These are phyloP conservation scores for Meiosimyza decipiens DNA, from an alignment of 2,888 invertebrate species.

Conservation along the genomic window DNA sequence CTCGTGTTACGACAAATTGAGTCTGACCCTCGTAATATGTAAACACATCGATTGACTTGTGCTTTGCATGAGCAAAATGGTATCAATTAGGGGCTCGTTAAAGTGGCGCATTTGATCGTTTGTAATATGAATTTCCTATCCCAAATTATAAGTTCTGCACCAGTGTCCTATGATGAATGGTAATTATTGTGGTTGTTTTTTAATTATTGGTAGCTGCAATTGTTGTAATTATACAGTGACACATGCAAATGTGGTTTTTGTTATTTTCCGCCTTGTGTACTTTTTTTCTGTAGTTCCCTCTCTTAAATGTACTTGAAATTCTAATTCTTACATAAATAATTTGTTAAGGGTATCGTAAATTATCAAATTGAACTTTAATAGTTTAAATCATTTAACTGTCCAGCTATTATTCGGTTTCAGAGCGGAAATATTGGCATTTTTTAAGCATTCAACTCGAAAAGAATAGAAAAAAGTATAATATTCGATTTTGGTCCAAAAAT, in stretches of 20 bases:
- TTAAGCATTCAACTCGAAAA: no score
- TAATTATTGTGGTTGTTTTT: conserved; percentile 21
- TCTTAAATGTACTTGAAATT: not conserved
- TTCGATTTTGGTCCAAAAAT: no score
- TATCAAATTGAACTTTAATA: no score
- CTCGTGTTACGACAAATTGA: no score
- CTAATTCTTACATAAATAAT: no score
- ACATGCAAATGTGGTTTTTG: not conserved
- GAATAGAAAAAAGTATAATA: no score
- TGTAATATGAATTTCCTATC: not conserved
- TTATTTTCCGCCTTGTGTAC: not conserved
- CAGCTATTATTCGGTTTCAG: no score
- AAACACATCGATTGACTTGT: no score
- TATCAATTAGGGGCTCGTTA: not conserved
- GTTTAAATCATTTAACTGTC: no score
- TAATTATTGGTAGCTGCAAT: not conserved
- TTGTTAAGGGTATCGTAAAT: no score
- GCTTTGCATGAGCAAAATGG: not conserved
- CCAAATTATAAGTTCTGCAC: not conserved
- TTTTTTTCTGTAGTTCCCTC: not conserved
- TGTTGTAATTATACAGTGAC: conserved; percentile 20
- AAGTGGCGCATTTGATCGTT: not conserved
- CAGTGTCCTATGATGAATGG: conserved; percentile 12
- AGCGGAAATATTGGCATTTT: no score
- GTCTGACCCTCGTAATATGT: no score